These are phyloP conservation scores for Schizothorax lantsangensis DNA, from an alignment of 2,797 vertebrate species.

Conservation along the genomic window DNA sequence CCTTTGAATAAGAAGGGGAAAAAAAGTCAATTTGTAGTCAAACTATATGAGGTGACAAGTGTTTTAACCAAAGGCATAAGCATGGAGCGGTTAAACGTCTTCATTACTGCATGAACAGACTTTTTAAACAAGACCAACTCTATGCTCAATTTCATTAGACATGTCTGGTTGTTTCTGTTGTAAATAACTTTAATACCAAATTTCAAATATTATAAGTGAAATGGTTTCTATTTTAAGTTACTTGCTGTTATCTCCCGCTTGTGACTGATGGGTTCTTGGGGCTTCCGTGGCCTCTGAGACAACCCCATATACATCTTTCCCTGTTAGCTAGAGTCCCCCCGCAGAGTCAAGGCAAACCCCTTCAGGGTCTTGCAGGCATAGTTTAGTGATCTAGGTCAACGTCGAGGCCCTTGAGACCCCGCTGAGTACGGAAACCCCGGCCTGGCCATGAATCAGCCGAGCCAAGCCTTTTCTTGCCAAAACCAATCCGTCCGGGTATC, in stretches of 20 bases:
- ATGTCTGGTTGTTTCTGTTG: neutral
- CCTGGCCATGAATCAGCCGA: conserved; percentile 41
- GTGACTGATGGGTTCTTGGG: conserved; percentile 1
- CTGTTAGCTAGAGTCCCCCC: conserved; percentile 7
- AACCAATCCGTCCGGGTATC: conserved; percentile 25
- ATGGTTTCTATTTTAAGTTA: neutral
- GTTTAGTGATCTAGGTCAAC: conserved; percentile 36
- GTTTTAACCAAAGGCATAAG: neutral
- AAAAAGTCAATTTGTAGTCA: too few species aligned
- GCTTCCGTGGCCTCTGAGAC: conserved; percentile 2
- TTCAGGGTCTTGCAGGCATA: conserved; percentile 34
- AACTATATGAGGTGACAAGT: neutral
- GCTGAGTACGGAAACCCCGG: conserved; percentile 26
- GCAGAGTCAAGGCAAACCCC: conserved; percentile 27
- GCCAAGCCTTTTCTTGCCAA: conserved; percentile 38
- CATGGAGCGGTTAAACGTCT: neutral
- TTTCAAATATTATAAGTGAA: neutral
- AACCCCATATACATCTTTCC: conserved; percentile 6
- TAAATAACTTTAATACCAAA: neutral
- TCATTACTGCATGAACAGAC: neutral
- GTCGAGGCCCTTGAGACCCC: conserved; percentile 10
- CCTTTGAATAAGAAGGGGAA: too few species aligned
- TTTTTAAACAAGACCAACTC: neutral
- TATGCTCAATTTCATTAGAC: neutral
- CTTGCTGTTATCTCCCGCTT: neutral